phyloP scores from a whole-genome alignment of 2,888 invertebrate species.

The Plutella xylostella region DNA sequence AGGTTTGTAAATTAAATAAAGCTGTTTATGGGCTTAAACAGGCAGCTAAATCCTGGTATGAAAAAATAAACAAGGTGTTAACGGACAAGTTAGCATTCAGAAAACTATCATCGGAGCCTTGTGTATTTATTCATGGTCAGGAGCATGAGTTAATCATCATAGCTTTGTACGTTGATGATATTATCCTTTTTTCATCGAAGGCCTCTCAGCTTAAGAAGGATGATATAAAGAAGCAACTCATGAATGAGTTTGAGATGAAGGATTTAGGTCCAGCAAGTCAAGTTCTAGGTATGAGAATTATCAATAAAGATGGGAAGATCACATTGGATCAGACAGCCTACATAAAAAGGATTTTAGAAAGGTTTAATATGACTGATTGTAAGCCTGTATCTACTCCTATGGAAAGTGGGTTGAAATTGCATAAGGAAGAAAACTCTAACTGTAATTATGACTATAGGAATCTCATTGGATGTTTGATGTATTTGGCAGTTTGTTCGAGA shows the following conservation, averaged over 20 bases:
- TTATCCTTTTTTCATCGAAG: neutral
- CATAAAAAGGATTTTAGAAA: neutral
- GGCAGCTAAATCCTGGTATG: neutral
- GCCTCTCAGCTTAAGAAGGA: neutral
- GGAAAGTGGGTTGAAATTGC: neutral
- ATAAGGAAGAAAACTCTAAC: conserved; percentile 1
- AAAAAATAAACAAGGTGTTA: neutral
- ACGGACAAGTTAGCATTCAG: neutral
- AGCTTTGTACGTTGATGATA: conserved; percentile 3
- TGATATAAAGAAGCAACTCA: neutral
- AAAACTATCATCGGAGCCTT: neutral
- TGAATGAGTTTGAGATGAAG: neutral
- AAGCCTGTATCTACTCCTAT: neutral
- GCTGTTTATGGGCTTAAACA: conserved; percentile 7
- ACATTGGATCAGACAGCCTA: neutral
- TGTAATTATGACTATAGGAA: too few relatives aligned
- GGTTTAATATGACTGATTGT: conserved; percentile 1
- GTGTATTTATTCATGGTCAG: neutral
- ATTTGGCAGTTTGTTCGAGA: conserved; percentile 12
- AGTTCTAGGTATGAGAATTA: neutral
- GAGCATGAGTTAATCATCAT: neutral
- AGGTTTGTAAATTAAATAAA: neutral
- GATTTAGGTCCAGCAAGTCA: neutral
- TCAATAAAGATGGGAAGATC: neutral
- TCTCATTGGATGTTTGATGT: conserved; percentile 12